phyloP scores from a whole-genome alignment of 2,797 vertebrate genomes.

The Danio kyathit region DNA sequence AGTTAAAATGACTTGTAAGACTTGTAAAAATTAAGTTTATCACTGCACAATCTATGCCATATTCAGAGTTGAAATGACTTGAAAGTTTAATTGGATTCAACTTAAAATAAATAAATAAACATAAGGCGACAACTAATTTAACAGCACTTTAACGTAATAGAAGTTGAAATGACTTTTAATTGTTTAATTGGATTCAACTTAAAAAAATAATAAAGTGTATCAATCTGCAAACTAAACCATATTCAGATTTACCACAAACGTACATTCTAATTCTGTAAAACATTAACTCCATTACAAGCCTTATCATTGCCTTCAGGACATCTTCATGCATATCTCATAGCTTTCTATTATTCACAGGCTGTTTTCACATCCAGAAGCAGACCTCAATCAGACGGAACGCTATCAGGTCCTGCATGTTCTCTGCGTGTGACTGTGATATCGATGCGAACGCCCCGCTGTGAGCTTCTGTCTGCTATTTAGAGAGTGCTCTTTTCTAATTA shows the following conservation, averaged over 20 bases:
- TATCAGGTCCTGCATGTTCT: not conserved
- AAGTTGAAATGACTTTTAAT: too few relatives aligned
- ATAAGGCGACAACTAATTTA: too few relatives aligned
- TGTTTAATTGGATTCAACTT: too few relatives aligned
- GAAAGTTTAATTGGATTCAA: too few relatives aligned
- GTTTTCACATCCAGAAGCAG: conserved; percentile 15
- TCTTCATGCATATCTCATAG: not conserved
- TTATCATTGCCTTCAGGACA: not conserved
- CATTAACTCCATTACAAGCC: not conserved
- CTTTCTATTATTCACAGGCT: conserved; percentile 13
- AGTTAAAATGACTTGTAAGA: too few relatives aligned
- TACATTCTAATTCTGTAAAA: not conserved
- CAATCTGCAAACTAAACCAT: not conserved
- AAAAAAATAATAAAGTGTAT: too few relatives aligned
- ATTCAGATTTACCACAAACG: not conserved
- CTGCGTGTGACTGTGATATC: conserved; percentile 29
- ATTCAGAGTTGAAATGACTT: too few relatives aligned
- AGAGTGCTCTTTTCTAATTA: conserved; percentile 34
- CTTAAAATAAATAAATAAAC: too few relatives aligned
- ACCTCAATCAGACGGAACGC: not conserved
- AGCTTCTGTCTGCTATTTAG: conserved; percentile 40
- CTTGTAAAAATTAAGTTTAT: too few relatives aligned
- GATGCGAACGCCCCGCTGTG: conserved; percentile 40
- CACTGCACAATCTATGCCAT: too few relatives aligned
- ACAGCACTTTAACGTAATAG: too few relatives aligned